phyloP scores from a whole-genome alignment of 2,113 vertebrate species.

The Chrysochloris asiatica region DNA sequence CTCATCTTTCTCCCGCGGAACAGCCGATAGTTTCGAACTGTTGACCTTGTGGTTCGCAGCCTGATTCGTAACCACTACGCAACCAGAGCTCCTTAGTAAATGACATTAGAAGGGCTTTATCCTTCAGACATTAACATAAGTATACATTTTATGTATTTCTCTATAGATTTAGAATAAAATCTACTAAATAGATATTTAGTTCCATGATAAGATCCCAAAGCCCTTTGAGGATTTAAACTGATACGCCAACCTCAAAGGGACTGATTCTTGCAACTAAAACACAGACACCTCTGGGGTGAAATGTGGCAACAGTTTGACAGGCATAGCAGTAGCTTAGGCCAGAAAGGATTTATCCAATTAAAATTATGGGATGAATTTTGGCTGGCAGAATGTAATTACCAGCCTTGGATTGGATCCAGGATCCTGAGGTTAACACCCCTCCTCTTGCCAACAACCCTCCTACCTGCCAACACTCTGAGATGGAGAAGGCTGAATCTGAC shows the following conservation, averaged over 20 bases:
- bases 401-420: slow-evolving; percentile 76
- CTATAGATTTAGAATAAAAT: slow-evolving; percentile 36
- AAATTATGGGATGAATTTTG: slow-evolving; percentile 79
- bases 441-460: slow-evolving; percentile 79
- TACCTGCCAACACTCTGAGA: slow-evolving; percentile 80
- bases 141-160: slow-evolving; percentile 38
- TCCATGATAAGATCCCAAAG: slow-evolving; percentile 43
- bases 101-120: neutral
- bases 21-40: too few relatives aligned
- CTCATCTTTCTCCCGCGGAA: too few relatives aligned
- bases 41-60: too few relatives aligned
- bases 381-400: slow-evolving; percentile 81
- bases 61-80: too few relatives aligned
- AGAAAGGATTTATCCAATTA: slow-evolving; percentile 79
- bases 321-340: slow-evolving; percentile 77
- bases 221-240: slow-evolving; percentile 70
- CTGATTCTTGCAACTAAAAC: slow-evolving; percentile 72
- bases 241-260: slow-evolving; percentile 76
- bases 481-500: slow-evolving; percentile 79
- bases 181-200: slow-evolving; percentile 62
- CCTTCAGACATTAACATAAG: neutral
- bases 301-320: slow-evolving; percentile 79
- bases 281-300: slow-evolving; percentile 81
- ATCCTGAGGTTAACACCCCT: slow-evolving; percentile 81
- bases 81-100: too few relatives aligned